Evolutionary conservation across 2,888 invertebrate genomes (phyloP).

Genomic region (Catocala nupta): DNA sequence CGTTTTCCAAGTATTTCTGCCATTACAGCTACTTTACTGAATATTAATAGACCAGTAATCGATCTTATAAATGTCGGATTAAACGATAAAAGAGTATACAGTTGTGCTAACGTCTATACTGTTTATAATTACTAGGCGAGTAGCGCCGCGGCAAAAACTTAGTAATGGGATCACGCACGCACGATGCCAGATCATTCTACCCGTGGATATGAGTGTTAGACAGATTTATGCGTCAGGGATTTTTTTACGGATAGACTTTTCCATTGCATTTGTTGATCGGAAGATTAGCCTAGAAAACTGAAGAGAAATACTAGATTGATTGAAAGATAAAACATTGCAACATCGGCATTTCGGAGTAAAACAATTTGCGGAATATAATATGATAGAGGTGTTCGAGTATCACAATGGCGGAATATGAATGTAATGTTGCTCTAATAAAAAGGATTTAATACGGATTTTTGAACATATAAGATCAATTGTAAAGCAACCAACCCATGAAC

Average conservation of each 20-base stretch:
- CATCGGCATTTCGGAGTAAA: constrained; percentile 1
- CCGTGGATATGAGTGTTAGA: constrained; percentile 61
- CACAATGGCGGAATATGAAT: constrained; percentile 35
- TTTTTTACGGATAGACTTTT: constrained; percentile 31
- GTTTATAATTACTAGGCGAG: constrained; percentile 68
- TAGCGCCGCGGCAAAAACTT: constrained; percentile 69
- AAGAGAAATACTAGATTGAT: constrained; percentile 5
- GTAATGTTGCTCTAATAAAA: constrained; percentile 35
- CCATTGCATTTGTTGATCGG: constrained; percentile 12
- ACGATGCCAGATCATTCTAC: constrained; percentile 61
- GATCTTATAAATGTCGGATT: constrained; percentile 58
- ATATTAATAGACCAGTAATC: constrained; percentile 56
- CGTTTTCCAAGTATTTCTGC: constrained; percentile 52
- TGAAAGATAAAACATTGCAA: not conserved
- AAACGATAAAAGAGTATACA: constrained; percentile 51
- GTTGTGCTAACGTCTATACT: constrained; percentile 56
- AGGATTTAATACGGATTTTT: constrained; percentile 49
- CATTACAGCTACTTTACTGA: constrained; percentile 56
- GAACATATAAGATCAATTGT: constrained; percentile 49
- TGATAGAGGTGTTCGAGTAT: constrained; percentile 31
- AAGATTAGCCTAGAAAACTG: constrained; percentile 23
- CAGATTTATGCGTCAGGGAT: constrained; percentile 50
- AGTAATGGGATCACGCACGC: constrained; percentile 59
- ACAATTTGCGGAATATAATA: constrained; percentile 23
- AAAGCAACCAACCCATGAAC: constrained; percentile 41